phyloP scores from a whole-genome alignment of 1,140 invertebrate genomes.

The Lepidurus couesii region DNA sequence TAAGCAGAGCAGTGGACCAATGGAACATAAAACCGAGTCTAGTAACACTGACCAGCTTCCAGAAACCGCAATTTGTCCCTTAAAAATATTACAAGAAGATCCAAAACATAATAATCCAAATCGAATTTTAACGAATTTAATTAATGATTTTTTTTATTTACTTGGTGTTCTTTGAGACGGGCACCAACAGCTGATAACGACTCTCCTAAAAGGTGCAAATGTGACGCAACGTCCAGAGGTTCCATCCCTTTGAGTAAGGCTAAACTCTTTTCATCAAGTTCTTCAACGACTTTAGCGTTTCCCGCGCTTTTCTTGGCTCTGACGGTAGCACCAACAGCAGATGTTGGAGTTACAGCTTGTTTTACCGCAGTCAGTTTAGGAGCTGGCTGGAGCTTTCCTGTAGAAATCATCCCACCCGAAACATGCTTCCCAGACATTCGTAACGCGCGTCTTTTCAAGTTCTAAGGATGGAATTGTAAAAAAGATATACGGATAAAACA shows the following conservation, averaged over 20 bases:
- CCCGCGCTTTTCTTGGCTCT: constrained; percentile 54
- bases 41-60: constrained; percentile 89
- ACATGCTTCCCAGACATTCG: constrained; percentile 52
- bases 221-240: constrained; percentile 84
- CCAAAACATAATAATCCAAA: no score
- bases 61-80: constrained; percentile 89
- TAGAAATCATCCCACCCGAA: constrained; percentile 30
- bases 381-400: constrained; percentile 31
- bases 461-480: constrained; percentile 47
- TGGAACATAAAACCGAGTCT: constrained; percentile 87
- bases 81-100: constrained; percentile 40
- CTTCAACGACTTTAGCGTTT: constrained; percentile 45
- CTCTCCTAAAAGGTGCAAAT: constrained; percentile 85
- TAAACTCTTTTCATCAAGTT: background rate
- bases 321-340: constrained; percentile 48
- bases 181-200: constrained; percentile 89
- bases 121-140: background rate
- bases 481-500: constrained; percentile 32
- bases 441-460: constrained; percentile 70
- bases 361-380: constrained; percentile 33
- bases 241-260: constrained; percentile 43
- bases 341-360: constrained; percentile 31
- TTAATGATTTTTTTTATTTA: constrained; percentile 41
- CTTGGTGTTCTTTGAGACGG: constrained; percentile 83
- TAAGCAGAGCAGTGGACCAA: constrained; percentile 81